These are phyloP conservation scores for Drosophila subquinaria DNA, from an alignment of 2,888 invertebrate genomes.

Conservation along the genomic window DNA sequence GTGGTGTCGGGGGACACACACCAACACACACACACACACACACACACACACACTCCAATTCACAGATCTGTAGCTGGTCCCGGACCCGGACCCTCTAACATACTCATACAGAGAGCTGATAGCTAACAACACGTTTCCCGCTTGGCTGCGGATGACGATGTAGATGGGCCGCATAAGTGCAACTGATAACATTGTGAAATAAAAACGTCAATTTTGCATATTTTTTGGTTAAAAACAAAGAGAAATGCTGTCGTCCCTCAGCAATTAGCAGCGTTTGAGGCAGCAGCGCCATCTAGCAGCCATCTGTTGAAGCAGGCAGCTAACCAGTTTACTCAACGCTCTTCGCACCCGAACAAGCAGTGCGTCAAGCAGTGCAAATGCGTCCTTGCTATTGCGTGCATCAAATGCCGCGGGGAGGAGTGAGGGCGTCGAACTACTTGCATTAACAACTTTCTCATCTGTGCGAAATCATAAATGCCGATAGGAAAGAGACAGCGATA, in stretches of 20 bases:
- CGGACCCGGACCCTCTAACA: slow-evolving; percentile 29
- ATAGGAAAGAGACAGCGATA: slow-evolving; percentile 27
- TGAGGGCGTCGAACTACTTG: slow-evolving; percentile 8
- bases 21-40: neutral
- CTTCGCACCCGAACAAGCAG: slow-evolving; percentile 46
- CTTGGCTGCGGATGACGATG: neutral
- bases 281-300: slow-evolving; percentile 60
- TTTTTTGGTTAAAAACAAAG: slow-evolving; percentile 10
- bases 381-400: slow-evolving; percentile 63
- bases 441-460: slow-evolving; percentile 12
- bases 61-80: slow-evolving; percentile 27
- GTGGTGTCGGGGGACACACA: slow-evolving; percentile 58
- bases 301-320: slow-evolving; percentile 6
- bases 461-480: slow-evolving; percentile 13
- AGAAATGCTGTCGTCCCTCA: slow-evolving; percentile 1
- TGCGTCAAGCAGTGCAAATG: slow-evolving; percentile 58
- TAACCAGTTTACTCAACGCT: slow-evolving; percentile 10
- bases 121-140: slow-evolving; percentile 42
- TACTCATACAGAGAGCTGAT: slow-evolving; percentile 3
- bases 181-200: slow-evolving; percentile 31
- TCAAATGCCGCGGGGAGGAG: neutral
- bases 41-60: slow-evolving; percentile 37
- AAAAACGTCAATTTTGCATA: slow-evolving; percentile 27
- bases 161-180: slow-evolving; percentile 31
- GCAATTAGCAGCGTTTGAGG: slow-evolving; percentile 33